Evolutionary conservation across 2,888 invertebrate species (phyloP).

Genomic region (Nomada hirtipes): DNA sequence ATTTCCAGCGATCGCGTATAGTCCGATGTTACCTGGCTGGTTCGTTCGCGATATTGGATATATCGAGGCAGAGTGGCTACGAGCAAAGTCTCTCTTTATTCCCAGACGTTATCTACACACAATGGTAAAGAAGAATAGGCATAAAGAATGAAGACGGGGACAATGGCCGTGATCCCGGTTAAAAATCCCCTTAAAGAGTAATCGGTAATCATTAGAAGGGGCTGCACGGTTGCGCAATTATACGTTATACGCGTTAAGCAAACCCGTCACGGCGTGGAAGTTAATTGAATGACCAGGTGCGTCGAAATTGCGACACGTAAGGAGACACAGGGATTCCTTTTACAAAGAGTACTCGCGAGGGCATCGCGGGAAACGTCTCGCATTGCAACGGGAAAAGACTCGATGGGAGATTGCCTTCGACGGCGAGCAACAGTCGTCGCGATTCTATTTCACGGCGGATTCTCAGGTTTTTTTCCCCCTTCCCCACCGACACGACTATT

Average conservation of each 20-base stretch:
- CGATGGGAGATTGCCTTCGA: slow-evolving; percentile 27
- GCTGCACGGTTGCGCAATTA: slow-evolving; percentile 47
- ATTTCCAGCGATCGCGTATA: too few species aligned
- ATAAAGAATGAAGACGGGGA: slow-evolving; percentile 17
- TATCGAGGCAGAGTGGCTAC: neutral
- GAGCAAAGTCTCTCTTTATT: slow-evolving; percentile 8
- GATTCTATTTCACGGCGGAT: slow-evolving; percentile 1
- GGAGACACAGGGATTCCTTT: slow-evolving; percentile 25
- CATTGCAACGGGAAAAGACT: slow-evolving; percentile 7
- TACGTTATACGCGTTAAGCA: slow-evolving; percentile 37
- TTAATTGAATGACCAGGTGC: slow-evolving; percentile 41
- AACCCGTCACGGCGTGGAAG: slow-evolving; percentile 11
- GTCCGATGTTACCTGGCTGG: neutral
- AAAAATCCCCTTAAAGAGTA: slow-evolving; percentile 46
- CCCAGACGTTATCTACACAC: slow-evolving; percentile 48
- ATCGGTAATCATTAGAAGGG: slow-evolving; percentile 37
- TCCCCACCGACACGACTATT: neutral
- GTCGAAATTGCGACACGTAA: slow-evolving; percentile 29
- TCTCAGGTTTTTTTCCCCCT: neutral
- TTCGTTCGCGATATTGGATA: slow-evolving; percentile 20
- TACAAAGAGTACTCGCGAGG: neutral
- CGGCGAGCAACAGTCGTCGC: neutral
- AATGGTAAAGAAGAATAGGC: slow-evolving; percentile 37
- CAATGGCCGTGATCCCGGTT: slow-evolving; percentile 28
- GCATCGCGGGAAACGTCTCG: slow-evolving; percentile 15